Evolutionary conservation across 2,888 invertebrate genomes (phyloP).

Genomic region (Mactromeris polynyma): DNA sequence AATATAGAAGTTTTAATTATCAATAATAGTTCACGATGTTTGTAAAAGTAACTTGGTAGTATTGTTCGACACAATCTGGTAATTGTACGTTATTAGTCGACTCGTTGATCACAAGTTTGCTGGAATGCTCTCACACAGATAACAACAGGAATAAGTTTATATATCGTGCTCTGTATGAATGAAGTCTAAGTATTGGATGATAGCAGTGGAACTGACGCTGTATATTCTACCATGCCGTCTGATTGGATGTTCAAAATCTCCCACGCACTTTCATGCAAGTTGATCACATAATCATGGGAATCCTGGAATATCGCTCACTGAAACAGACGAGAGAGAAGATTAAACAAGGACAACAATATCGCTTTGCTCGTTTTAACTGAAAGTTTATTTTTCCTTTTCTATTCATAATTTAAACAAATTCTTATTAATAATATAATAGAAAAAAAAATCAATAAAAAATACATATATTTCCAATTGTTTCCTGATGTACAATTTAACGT

Average conservation of each 20-base stretch:
- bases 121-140: neutral
- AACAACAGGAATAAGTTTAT: neutral
- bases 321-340: constrained; percentile 8
- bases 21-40: neutral
- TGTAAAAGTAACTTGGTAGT: neutral
- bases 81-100: neutral
- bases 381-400: neutral
- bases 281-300: constrained; percentile 34
- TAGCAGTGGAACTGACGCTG: neutral
- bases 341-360: neutral
- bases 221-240: neutral
- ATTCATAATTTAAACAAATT: neutral
- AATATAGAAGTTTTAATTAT: neutral
- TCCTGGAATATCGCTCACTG: constrained; percentile 19
- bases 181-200: neutral
- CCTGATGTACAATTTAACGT: neutral
- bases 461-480: neutral
- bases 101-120: neutral
- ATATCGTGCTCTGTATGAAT: neutral
- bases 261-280: constrained; percentile 38
- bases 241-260: constrained; percentile 42
- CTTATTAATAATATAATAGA: neutral
- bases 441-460: neutral
- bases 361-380: neutral
- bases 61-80: neutral